phyloP scores from a whole-genome alignment of 2,888 invertebrate species.

The Drosophila nr. perissopoda region DNA sequence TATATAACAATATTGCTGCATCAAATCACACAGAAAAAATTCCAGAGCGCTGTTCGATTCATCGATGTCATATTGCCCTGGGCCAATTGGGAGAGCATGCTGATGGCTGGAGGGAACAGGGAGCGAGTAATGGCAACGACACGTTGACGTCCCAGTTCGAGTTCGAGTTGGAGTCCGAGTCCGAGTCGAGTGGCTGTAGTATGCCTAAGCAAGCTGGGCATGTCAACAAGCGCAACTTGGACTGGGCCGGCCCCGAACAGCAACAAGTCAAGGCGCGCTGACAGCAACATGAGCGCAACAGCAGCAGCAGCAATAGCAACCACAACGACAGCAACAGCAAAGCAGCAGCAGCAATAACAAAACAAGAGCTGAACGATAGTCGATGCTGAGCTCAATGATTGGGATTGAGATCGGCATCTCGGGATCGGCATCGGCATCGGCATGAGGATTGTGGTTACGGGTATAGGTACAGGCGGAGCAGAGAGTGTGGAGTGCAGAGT shows the following conservation, averaged over 20 bases:
- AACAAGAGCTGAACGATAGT: conserved; percentile 61
- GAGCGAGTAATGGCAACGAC: conserved; percentile 45
- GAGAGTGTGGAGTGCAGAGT: conserved; percentile 1
- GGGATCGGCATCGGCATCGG: conserved; percentile 46
- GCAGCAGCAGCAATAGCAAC: conserved; percentile 49
- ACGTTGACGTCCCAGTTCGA: conserved; percentile 72
- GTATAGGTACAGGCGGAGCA: neutral
- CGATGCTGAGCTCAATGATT: conserved; percentile 62
- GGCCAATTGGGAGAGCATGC: conserved; percentile 1
- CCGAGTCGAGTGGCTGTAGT: conserved; percentile 46
- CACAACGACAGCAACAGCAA: conserved; percentile 38
- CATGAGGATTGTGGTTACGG: conserved; percentile 39
- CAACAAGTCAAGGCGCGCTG: conserved; percentile 75
- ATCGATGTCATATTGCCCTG: conserved; percentile 7
- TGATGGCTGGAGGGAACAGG: neutral
- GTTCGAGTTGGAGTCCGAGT: conserved; percentile 40
- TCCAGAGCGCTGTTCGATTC: conserved; percentile 10
- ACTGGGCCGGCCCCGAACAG: conserved; percentile 20
- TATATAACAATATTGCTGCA: conserved; percentile 43
- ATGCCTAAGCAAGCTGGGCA: conserved; percentile 81
- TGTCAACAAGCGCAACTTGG: conserved; percentile 74
- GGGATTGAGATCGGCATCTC: conserved; percentile 68
- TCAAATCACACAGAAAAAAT: conserved; percentile 36
- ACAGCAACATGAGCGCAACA: conserved; percentile 80
- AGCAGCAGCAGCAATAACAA: conserved; percentile 34